Evolutionary conservation across 2,113 vertebrate species (phyloP), one percentile per base, ranked within the genome.

Genomic region (Cranoglanis bouderius): DNA sequence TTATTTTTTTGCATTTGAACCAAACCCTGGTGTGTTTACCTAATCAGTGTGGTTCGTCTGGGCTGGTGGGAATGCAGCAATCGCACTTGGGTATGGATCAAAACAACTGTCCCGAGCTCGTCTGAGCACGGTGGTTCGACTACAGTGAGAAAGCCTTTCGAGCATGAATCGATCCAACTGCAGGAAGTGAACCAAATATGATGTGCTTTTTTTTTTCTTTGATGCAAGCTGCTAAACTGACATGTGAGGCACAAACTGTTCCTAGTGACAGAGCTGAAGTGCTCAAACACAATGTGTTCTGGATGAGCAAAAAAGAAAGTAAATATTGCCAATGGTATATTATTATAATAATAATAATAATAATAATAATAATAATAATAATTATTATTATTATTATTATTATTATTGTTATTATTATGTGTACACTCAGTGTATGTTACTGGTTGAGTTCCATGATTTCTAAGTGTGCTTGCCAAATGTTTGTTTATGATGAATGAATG

Each of bases 351-450:
- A n/a, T n/a, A n/a, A n/a, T n/a, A n/a, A n/a, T n/a, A n/a, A n/a
- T n/a, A n/a, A n/a, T n/a, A n/a, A n/a, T n/a, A n/a, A n/a, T n/a
- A n/a, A n/a, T n/a, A n/a, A n/a, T n/a, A n/a, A n/a, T n/a, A n/a
- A n/a, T n/a, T n/a, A n/a, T n/a, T n/a, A n/a, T n/a, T n/a, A n/a
- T n/a, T n/a, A n/a, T n/a, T n/a, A n/a, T n/a, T n/a, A n/a, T n/a
- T n/a, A n/a, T n/a, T n/a, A n/a, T n/a, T n/a, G n/a, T 40, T 83
- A 24, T 82, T 82, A 38, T 82, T 59, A 43, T 57, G 55, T 83
- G 21, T 18, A 9, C 4, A 13, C 40, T 77, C 74, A 29, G 12
- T 4, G 4, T 2, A 49, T 6, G 4, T 51, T 53, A 32, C 19
- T 29, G 14, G 49, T n/a, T n/a, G 49, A 80, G 46, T 2, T 40